Percentiles rank a stretch among this genome's conserved stretches.
These are phyloP conservation scores for Morone saxatilis DNA, from an alignment of 2,113 vertebrate species.

Conservation along the genomic window DNA sequence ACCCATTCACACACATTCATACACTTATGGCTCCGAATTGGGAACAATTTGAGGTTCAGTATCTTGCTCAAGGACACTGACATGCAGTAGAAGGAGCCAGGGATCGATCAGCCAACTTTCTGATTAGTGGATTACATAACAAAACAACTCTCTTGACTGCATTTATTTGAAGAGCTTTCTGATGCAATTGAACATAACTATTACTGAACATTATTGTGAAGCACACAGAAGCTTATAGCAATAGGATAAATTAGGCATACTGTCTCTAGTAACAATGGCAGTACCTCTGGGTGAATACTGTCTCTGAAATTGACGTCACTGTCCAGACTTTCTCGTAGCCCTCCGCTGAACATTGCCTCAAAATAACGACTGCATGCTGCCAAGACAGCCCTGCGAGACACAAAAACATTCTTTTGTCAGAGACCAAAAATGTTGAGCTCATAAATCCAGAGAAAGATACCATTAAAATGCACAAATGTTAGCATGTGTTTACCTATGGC, in stretches of 20 bases:
- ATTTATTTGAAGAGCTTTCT: background rate
- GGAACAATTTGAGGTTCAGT: too few relatives aligned
- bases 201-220: too few relatives aligned
- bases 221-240: background rate
- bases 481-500: slow-evolving; percentile 82
- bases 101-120: too few relatives aligned
- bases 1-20: too few relatives aligned
- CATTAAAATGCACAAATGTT: background rate
- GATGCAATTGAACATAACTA: background rate
- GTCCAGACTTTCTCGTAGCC: slow-evolving; percentile 92
- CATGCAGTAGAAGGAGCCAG: too few relatives aligned
- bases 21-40: too few relatives aligned
- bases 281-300: slow-evolving; percentile 91
- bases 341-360: slow-evolving; percentile 97
- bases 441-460: background rate
- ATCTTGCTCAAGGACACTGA: too few relatives aligned
- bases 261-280: background rate
- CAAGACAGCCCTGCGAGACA: slow-evolving; percentile 86
- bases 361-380: slow-evolving; percentile 97
- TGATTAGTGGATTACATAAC: too few relatives aligned
- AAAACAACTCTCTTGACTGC: too few relatives aligned
- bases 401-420: background rate
- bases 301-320: slow-evolving; percentile 94
- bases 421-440: background rate
- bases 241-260: background rate